Evolutionary conservation across 2,797 vertebrate genomes (phyloP).

Genomic region (Anguilla obscura): DNA sequence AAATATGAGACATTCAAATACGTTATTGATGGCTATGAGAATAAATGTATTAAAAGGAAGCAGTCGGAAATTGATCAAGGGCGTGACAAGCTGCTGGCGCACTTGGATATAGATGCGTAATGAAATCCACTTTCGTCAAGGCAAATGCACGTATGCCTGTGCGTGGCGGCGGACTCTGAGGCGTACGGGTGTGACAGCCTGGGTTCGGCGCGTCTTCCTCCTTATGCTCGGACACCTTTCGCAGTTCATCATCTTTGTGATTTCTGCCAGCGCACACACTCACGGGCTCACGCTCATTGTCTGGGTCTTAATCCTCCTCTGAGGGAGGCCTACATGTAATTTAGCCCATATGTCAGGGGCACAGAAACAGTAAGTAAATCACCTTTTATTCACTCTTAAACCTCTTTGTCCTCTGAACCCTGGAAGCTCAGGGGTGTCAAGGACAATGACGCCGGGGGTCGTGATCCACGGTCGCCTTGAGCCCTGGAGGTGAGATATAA

Average conservation of each 20-base stretch:
- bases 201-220: neutral
- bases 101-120: slow-evolving; percentile 42
- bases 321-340: slow-evolving; percentile 34
- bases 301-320: slow-evolving; percentile 37
- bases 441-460: slow-evolving; percentile 57
- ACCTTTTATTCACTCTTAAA: slow-evolving; percentile 57
- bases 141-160: neutral
- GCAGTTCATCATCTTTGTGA: neutral
- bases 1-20: slow-evolving; percentile 71
- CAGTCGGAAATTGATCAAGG: slow-evolving; percentile 35
- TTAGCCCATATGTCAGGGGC: slow-evolving; percentile 49
- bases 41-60: slow-evolving; percentile 65
- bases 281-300: slow-evolving; percentile 16
- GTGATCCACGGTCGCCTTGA: slow-evolving; percentile 53
- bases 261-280: slow-evolving; percentile 36
- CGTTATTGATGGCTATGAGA: slow-evolving; percentile 69
- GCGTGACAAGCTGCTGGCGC: slow-evolving; percentile 47
- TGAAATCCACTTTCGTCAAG: slow-evolving; percentile 43
- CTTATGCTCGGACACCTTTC: neutral
- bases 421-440: slow-evolving; percentile 51
- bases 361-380: slow-evolving; percentile 46
- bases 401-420: slow-evolving; percentile 38
- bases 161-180: neutral
- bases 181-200: neutral
- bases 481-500: slow-evolving; percentile 53